Evolutionary conservation across 2,113 vertebrate species (phyloP).

Genomic region (Emberiza fucata): DNA sequence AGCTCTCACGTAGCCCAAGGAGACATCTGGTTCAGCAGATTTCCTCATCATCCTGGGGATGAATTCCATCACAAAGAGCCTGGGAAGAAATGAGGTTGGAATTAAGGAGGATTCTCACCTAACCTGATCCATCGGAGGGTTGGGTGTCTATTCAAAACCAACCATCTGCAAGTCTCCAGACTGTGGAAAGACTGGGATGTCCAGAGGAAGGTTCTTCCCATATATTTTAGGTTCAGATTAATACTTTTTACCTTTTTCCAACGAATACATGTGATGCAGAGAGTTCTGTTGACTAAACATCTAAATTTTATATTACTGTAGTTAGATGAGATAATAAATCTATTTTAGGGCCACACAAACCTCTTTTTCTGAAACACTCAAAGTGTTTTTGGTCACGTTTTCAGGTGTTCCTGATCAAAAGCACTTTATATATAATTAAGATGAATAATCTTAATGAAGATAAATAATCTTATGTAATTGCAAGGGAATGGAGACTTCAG

Average conservation of each 20-base stretch:
- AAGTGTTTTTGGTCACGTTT: neutral
- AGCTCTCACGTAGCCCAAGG: neutral
- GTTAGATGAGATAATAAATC: neutral
- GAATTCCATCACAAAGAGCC: neutral
- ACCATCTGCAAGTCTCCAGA: neutral
- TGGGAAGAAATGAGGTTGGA: neutral
- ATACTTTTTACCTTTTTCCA: neutral
- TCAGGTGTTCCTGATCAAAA: neutral
- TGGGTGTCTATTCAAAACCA: neutral
- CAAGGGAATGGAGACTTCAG: neutral
- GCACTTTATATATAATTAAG: neutral
- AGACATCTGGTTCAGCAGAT: neutral
- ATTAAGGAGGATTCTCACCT: neutral
- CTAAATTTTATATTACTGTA: neutral
- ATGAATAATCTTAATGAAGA: neutral
- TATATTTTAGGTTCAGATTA: neutral
- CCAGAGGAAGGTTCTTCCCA: neutral
- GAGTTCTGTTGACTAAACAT: neutral
- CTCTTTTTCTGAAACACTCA: neutral
- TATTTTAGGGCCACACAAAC: neutral
- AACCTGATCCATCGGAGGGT: fast-evolving
- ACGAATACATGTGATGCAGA: neutral
- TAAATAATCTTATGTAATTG: neutral
- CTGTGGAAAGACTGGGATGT: neutral
- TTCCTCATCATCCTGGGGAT: neutral